phyloP scores from a whole-genome alignment of 1,140 invertebrate species.

The Pachyrhynchus sulphureomaculatus region DNA sequence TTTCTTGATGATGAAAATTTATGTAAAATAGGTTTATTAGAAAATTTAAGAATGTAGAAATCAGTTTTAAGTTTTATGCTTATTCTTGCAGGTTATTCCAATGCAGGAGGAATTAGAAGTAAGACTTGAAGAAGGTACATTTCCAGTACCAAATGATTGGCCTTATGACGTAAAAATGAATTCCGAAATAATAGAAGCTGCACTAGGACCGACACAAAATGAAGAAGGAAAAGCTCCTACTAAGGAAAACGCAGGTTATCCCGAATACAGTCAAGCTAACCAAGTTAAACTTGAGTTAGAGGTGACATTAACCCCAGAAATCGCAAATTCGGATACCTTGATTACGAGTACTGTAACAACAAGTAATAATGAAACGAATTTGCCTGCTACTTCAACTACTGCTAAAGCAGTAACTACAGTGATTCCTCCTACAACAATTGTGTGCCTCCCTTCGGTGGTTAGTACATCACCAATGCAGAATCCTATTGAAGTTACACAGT shows the following conservation, averaged over 20 bases:
- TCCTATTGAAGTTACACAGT: slow-evolving; percentile 45
- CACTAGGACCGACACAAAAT: slow-evolving; percentile 37
- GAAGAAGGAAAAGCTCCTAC: slow-evolving; percentile 21
- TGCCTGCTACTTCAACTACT: slow-evolving; percentile 43
- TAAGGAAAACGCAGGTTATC: slow-evolving; percentile 25
- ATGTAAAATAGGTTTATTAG: too few relatives aligned
- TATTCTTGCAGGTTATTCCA: slow-evolving; percentile 51
- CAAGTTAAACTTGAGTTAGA: slow-evolving; percentile 55
- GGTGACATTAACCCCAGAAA: slow-evolving; percentile 57
- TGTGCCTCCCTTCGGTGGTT: slow-evolving; percentile 53
- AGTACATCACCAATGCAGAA: slow-evolving; percentile 47
- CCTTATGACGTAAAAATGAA: slow-evolving; percentile 50
- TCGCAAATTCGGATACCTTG: slow-evolving; percentile 50
- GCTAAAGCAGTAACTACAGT: slow-evolving; percentile 49
- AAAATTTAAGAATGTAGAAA: too few relatives aligned
- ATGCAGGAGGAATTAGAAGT: slow-evolving; percentile 58
- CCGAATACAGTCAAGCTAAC: slow-evolving; percentile 33
- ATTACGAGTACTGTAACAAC: slow-evolving; percentile 52
- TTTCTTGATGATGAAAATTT: too few relatives aligned
- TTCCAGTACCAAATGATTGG: slow-evolving; percentile 50
- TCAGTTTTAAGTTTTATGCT: neutral
- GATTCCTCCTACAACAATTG: slow-evolving; percentile 57
- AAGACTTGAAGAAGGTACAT: slow-evolving; percentile 52
- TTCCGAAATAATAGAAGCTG: slow-evolving; percentile 48
- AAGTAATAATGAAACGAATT: slow-evolving; percentile 43